phyloP scores from a whole-genome alignment of 2,113 vertebrate genomes.

The Gobiocypris rarus region DNA sequence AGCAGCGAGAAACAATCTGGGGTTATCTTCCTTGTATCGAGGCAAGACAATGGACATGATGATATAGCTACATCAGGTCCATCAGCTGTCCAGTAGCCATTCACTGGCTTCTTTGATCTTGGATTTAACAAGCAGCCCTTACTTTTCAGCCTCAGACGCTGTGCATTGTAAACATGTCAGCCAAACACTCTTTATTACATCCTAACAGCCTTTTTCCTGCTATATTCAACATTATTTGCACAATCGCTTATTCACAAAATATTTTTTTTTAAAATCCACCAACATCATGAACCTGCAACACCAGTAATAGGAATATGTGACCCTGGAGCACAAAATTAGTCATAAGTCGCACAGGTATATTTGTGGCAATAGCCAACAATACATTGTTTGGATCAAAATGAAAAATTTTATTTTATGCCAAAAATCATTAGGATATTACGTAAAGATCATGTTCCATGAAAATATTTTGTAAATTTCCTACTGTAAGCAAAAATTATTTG shows the following conservation, averaged over 20 bases:
- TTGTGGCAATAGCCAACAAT: too few relatives aligned
- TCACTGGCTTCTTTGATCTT: constrained; percentile 25
- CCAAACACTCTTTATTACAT: background rate
- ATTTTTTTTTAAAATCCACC: background rate
- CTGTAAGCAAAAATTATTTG: too few relatives aligned
- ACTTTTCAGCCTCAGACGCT: constrained; percentile 18
- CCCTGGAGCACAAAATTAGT: too few relatives aligned
- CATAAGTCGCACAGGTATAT: too few relatives aligned
- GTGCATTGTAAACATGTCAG: background rate
- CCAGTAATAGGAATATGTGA: too few relatives aligned
- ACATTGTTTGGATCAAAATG: too few relatives aligned
- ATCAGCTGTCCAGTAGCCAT: constrained; percentile 27
- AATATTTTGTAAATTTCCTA: too few relatives aligned
- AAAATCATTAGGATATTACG: too few relatives aligned
- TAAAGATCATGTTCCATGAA: too few relatives aligned
- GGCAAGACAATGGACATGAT: constrained; percentile 27
- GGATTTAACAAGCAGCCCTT: background rate
- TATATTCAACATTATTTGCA: background rate
- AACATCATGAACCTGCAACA: background rate
- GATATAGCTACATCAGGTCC: constrained; percentile 23
- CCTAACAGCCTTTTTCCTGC: background rate
- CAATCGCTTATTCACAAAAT: background rate
- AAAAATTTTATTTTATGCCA: too few relatives aligned
- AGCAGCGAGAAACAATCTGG: background rate
- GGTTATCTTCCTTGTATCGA: constrained; percentile 9